Base-by-base conservation (phyloP, 2,113 vertebrate species). In the Oenanthe melanoleuca region DNA sequence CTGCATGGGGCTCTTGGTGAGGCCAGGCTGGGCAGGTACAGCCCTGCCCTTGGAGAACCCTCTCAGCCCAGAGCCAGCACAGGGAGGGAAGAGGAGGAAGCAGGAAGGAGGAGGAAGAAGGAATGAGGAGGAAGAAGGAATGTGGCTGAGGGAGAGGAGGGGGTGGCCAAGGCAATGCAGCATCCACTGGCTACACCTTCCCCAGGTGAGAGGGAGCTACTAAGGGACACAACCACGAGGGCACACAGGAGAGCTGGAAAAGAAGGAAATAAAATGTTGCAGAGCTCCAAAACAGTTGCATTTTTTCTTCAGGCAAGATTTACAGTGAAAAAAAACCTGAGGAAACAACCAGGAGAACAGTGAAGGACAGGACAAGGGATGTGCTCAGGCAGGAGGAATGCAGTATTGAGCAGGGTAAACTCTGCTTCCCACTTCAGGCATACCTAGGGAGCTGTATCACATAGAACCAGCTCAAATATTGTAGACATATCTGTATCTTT, bases 401-500 rank as follows among this genome's bases (percentile, higher is more conserved):
- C 22, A 29, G 49, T 2, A 13, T 0, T 4, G 44, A 81, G 21
- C 17, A 34, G 33, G 25, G 55, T 18, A 7, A 37, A 10, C 31
- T 7, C 24, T 8, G 28, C 20, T 34, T 9, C 29, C 7, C 22
- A 2, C 70, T 24, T 8, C 0, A 23, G 57, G 37, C 5, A 4
- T 2, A 6, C 17, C 74, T 5, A 2, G 7, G 25, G 1, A 44
- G 47, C n/a, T 49, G 1, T 16, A 24, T 2, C 56, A 38, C n/a
- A 25, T 0, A 17, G 4, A 57, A 34, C 28, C 37, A 1, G 34
- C 52, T 29, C 78, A 44, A 14, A 22, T 3, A 16, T 2, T 28
- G 8, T 0, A 53, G 20, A 40, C 33, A 31, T 1, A 34, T 1
- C 49, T n/a, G 0, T 3, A 33, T 20, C 42, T 29, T 4, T 37